phyloP scores from a whole-genome alignment of 2,113 vertebrate species.

The Chelonoidis abingdonii region DNA sequence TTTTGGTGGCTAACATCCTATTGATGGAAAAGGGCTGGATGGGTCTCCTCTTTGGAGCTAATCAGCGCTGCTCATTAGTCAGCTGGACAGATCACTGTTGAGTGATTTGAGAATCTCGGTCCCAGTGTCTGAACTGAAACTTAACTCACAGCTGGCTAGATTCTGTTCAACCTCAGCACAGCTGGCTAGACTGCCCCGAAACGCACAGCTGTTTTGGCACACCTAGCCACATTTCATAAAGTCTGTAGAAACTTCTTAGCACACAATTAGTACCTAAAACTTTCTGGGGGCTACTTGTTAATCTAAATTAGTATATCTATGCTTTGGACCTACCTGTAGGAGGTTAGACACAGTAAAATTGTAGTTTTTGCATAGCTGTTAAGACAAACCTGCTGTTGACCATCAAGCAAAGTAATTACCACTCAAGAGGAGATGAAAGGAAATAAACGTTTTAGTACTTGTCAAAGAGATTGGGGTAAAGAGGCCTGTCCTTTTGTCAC shows the following conservation, averaged over 20 bases:
- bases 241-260: constrained; percentile 3
- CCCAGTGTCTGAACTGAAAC: constrained; percentile 13
- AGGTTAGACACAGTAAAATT: constrained; percentile 64
- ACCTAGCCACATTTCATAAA: neutral
- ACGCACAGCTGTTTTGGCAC: neutral
- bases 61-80: neutral
- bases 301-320: constrained; percentile 37
- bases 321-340: constrained; percentile 64
- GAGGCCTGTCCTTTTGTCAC: constrained; percentile 33
- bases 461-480: constrained; percentile 15
- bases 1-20: neutral
- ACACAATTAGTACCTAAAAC: neutral
- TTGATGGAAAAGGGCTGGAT: neutral
- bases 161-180: neutral
- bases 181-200: neutral
- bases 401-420: constrained; percentile 61
- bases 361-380: constrained; percentile 57
- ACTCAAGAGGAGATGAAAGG: constrained; percentile 32
- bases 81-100: constrained; percentile 1
- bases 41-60: neutral
- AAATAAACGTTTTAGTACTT: constrained; percentile 50
- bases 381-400: constrained; percentile 45
- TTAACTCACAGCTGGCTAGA: neutral
- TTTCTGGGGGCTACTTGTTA: constrained; percentile 21
- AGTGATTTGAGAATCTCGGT: constrained; percentile 33